These are phyloP conservation scores for Prionchulus punctatus DNA, from an alignment of 2,888 invertebrate genomes.

Conservation along the genomic window DNA sequence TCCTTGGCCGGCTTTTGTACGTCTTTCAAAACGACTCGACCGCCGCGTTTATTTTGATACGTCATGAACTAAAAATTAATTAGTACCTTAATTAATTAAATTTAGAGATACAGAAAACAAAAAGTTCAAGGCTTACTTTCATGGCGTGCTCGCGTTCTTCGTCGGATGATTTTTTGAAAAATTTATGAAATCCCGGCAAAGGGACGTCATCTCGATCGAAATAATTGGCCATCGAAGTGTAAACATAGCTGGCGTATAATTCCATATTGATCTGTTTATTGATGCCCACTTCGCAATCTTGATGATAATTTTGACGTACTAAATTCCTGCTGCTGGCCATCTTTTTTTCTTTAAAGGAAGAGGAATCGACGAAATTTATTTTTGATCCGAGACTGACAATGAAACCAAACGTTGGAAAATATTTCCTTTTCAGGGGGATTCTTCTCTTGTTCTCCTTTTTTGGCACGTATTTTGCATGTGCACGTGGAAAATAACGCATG, in stretches of 20 bases:
- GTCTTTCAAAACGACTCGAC: conserved; percentile 48
- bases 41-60: conserved; percentile 53
- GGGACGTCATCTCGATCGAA: conserved; percentile 68
- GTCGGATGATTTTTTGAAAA: conserved; percentile 52
- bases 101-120: no score
- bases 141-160: conserved; percentile 65
- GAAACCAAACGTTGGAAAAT: no score
- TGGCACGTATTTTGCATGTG: no score
- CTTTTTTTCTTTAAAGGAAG: no score
- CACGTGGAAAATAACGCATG: no score
- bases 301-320: conserved; percentile 28
- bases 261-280: conserved; percentile 51
- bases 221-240: conserved; percentile 56
- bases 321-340: no score
- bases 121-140: no score
- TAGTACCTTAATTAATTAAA: no score
- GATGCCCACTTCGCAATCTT: conserved; percentile 9
- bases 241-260: conserved; percentile 51
- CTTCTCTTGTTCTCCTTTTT: no score
- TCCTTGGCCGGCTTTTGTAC: conserved; percentile 42
- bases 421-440: no score
- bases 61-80: conserved; percentile 45
- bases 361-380: no score
- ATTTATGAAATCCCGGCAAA: conserved; percentile 44
- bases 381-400: no score